phyloP scores from a whole-genome alignment of 2,113 vertebrate species.

The Notiomystis cincta region DNA sequence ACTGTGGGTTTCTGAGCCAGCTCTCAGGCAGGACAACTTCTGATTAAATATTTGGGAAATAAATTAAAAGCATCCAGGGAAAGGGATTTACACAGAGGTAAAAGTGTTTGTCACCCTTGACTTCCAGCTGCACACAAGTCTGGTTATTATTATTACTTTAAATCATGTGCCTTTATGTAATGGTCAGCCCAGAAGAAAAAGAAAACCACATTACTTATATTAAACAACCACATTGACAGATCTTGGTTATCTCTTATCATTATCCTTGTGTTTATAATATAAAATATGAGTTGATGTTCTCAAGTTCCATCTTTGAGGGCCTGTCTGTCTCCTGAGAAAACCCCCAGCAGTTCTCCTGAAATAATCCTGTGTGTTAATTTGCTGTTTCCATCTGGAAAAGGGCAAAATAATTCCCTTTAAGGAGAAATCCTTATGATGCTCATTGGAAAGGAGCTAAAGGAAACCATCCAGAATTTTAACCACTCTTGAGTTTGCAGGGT shows the following conservation, averaged over 20 bases:
- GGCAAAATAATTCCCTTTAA: not conserved
- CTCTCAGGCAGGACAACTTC: slow-evolving; percentile 43
- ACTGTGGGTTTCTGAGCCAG: not conserved
- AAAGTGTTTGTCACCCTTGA: not conserved
- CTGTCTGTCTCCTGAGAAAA: not conserved
- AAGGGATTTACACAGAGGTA: not conserved
- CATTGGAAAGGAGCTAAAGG: not conserved
- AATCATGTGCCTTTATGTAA: not conserved
- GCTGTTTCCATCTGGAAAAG: not conserved
- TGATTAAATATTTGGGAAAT: not conserved
- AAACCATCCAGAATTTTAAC: not conserved
- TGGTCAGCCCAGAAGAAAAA: not conserved
- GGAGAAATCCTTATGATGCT: not conserved
- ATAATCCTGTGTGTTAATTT: not conserved
- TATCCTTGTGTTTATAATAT: not conserved
- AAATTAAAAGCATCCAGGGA: not conserved
- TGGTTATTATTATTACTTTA: not conserved
- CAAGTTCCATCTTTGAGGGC: not conserved
- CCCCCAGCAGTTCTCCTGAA: not conserved
- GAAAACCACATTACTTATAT: not conserved
- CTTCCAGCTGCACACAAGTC: not conserved
- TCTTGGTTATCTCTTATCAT: not conserved
- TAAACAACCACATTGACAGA: not conserved
- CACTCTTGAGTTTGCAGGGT: not conserved
- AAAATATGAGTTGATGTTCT: not conserved